Conservation (phyloP, 64 coral and sea anemone species). For the Stichodactyla helianthus region DNA sequence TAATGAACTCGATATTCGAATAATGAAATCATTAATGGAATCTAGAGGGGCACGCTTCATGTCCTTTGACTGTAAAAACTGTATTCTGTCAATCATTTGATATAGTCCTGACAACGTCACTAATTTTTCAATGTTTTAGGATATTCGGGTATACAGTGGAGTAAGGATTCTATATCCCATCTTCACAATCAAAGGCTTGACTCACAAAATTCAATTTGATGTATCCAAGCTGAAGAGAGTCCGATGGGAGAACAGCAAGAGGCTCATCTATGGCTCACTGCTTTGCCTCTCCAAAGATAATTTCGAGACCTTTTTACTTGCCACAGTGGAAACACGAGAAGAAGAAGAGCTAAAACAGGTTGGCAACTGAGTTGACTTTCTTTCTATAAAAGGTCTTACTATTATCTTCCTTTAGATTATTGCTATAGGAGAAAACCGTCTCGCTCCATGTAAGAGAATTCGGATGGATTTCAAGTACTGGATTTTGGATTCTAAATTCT, state of each 20-base stretch:
- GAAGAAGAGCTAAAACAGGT: slow-evolving; percentile 11
- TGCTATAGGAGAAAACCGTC: no score
- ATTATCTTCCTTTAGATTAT: no score
- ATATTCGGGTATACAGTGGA: slow-evolving; percentile 51
- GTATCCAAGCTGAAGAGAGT: slow-evolving; percentile 29
- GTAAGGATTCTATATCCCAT: slow-evolving; percentile 31
- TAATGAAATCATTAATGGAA: no score
- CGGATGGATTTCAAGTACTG: no score
- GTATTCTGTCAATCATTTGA: no score
- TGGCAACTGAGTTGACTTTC: neutral
- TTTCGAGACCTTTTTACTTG: slow-evolving; percentile 49
- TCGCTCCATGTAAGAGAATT: no score
- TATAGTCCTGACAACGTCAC: no score
- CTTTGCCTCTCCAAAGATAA: slow-evolving; percentile 63
- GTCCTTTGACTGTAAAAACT: no score
- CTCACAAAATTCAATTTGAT: slow-evolving; percentile 46
- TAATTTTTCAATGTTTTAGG: neutral
- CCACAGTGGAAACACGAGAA: slow-evolving; percentile 57
- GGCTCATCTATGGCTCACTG: neutral
- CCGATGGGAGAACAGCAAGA: slow-evolving; percentile 60
- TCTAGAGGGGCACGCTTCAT: no score
- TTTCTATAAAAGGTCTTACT: no score
- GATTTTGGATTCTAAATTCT: no score
- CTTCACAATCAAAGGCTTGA: slow-evolving; percentile 31
- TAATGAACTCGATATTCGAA: no score